Evolutionary conservation across 2,797 vertebrate species (phyloP), one percentile per base, ranked within the genome.

Genomic region (Hipposideros larvatus): DNA sequence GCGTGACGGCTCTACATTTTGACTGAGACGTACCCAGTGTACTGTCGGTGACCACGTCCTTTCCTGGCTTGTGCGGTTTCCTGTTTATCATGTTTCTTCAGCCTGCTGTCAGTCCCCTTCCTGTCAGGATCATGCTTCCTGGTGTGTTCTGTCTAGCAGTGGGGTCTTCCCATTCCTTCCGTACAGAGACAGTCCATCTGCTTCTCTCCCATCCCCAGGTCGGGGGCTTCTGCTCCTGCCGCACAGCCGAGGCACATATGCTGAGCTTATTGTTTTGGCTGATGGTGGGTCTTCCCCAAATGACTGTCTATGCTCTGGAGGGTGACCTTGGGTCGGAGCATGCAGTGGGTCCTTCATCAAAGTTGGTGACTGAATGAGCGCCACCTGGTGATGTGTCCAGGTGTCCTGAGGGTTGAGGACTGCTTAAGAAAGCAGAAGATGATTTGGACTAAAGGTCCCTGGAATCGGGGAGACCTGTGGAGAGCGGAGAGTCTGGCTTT

Each of bases 1-100:
- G 93, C 96, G 0, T 51, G 19, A 77, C 66, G 68, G 68, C 83
- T 90, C 43, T 51, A 68, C n/a, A 90, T 94, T 95, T 93, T 92
- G 79, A 85, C 77, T 57, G 91, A 96, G 80, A 95, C 75, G 68
- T 73, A 86, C 86, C 95, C 90, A 7, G 55, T 15, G 13, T 21
- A 7, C 34, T 15, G 24, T 63, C 66, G 24, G 31, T n/a, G 73
- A 90, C n/a, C 15, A 5, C 26, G 46, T 82, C 78, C n/a, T 53
- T 83, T 59, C 15, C 34, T 31, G 88, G 24, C 34, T 22, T 37
- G 2, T 0, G 3, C 2, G 43, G 70, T 16, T 61, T 46, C 61
- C 18, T 21, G 18, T 55, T 55, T 19, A 18, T 5, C 19, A 18
- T 55, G 18, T 55, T 82, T 28, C 1, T 28, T 46, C 16, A 9